A percentile compares a stretch with the other conserved stretches of the same genome.
These are phyloP conservation scores for Rousettus madagascariensis DNA, from an alignment of 2,797 vertebrate genomes.

Conservation along the genomic window DNA sequence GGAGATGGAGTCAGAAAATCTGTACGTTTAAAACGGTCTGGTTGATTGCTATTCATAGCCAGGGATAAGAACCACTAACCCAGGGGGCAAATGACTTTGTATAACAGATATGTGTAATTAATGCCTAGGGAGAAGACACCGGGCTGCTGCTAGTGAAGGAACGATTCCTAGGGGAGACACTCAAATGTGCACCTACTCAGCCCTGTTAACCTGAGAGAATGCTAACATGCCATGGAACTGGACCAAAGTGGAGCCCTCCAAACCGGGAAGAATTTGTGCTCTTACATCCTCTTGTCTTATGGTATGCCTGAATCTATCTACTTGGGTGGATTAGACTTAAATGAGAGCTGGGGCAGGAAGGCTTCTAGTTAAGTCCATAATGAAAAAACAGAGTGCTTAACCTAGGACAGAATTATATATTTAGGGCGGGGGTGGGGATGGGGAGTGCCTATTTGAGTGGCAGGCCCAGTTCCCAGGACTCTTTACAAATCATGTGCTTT, in stretches of 20 bases:
- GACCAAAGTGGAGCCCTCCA: not conserved
- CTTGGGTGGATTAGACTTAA: not conserved
- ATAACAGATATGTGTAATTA: not conserved
- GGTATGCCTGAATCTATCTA: not conserved
- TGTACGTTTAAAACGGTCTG: not conserved
- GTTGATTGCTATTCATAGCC: not conserved
- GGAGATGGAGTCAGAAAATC: not conserved
- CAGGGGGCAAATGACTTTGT: not conserved
- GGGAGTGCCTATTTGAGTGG: not conserved
- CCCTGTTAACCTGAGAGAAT: not conserved
- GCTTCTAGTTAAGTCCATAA: not conserved
- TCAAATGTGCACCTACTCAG: not conserved
- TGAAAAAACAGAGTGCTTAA: not conserved
- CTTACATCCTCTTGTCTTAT: not conserved
- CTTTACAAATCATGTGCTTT: not conserved
- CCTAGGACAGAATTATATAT: not conserved
- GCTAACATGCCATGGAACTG: not conserved
- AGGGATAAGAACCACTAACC: not conserved
- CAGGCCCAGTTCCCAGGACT: not conserved
- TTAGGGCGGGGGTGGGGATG: not conserved
- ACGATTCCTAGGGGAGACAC: not conserved
- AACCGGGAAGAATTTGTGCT: not conserved
- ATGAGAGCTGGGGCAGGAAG: not conserved
- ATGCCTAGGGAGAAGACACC: not conserved
- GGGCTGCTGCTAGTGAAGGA: not conserved